These are phyloP conservation scores for Phrynocephalus versicolor DNA, from an alignment of 2,113 vertebrate species.

Conservation along the genomic window DNA sequence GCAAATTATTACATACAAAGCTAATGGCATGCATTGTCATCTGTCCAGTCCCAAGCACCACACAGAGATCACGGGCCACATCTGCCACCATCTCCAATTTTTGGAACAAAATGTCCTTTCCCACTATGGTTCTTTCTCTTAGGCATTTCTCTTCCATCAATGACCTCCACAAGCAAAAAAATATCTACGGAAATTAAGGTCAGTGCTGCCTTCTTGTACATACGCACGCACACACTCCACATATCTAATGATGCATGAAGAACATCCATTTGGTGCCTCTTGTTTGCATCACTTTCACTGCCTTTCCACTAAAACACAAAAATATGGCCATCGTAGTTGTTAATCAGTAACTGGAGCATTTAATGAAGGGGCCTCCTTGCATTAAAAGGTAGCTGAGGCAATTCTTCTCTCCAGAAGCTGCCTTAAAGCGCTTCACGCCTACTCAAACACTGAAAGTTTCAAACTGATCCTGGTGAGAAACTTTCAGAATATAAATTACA, in stretches of 20 bases:
- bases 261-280: constrained; percentile 64
- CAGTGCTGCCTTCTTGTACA: constrained; percentile 4
- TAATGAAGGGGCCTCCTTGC: constrained; percentile 64
- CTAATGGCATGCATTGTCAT: background rate
- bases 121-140: background rate
- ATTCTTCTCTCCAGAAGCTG: constrained; percentile 53
- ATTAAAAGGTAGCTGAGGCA: constrained; percentile 46
- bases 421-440: constrained; percentile 66
- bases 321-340: constrained; percentile 61
- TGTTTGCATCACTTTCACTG: constrained; percentile 43
- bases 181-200: constrained; percentile 5
- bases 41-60: background rate
- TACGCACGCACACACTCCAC: constrained; percentile 13
- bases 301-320: constrained; percentile 57
- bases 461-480: constrained; percentile 71
- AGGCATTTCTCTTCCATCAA: background rate
- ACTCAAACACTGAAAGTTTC: constrained; percentile 69
- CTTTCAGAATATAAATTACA: constrained; percentile 70
- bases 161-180: background rate
- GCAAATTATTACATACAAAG: background rate
- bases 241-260: constrained; percentile 70
- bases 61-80: background rate
- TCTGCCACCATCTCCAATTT: background rate
- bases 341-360: constrained; percentile 78
- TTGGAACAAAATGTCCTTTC: constrained; percentile 4